Percentiles rank a stretch among this genome's conserved stretches.
These are phyloP conservation scores for Diaphora mendica DNA, from an alignment of 2,888 invertebrate genomes.

Conservation along the genomic window DNA sequence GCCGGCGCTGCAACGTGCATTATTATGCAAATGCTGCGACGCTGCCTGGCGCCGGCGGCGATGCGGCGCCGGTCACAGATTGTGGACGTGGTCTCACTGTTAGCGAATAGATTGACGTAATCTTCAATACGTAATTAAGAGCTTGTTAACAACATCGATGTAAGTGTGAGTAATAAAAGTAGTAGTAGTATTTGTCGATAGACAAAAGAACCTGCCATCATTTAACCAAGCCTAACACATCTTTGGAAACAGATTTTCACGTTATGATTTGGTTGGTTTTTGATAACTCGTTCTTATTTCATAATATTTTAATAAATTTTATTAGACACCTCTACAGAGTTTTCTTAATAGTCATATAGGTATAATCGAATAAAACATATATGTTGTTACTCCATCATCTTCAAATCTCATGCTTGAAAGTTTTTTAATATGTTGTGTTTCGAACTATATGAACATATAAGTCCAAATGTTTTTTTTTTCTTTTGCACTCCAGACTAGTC, in stretches of 20 bases:
- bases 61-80: conserved; percentile 54
- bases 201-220: no score
- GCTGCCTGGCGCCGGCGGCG: conserved; percentile 53
- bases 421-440: no score
- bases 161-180: background rate
- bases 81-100: conserved; percentile 28
- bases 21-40: conserved; percentile 72
- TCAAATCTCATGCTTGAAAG: background rate
- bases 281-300: no score
- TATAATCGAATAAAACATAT: background rate
- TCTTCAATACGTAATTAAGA: background rate
- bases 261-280: no score
- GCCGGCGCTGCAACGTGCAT: conserved; percentile 63
- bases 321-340: no score
- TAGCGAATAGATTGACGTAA: conserved; percentile 16
- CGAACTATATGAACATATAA: background rate
- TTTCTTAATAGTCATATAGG: no score
- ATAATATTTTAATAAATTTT: no score
- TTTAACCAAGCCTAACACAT: no score
- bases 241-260: no score
- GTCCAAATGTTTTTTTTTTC: background rate
- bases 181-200: no score
- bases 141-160: background rate
- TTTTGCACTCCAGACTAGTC: background rate
- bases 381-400: background rate